Conservation (phyloP, 2,113 vertebrate species). For the Glaucidium brasilianum region DNA sequence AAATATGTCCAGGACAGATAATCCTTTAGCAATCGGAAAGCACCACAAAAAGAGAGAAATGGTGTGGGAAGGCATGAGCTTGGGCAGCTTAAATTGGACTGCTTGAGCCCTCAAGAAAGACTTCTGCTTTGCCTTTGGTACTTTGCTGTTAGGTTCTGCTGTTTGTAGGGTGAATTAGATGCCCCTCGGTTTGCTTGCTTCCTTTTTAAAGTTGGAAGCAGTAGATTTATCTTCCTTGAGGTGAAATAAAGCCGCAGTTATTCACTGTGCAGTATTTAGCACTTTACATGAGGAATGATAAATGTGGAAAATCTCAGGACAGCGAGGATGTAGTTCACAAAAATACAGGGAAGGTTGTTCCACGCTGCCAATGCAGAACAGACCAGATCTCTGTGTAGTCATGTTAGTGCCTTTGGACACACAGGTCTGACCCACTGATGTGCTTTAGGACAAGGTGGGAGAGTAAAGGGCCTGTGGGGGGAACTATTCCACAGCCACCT, state of each 20-base stretch:
- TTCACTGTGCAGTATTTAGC: constrained; percentile 12
- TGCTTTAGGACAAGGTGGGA: neutral
- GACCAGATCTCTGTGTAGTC: neutral
- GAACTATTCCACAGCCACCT: neutral
- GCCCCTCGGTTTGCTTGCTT: neutral
- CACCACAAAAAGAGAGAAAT: neutral
- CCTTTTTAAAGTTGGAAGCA: constrained; percentile 32
- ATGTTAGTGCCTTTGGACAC: fast-evolving
- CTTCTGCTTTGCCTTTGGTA: neutral
- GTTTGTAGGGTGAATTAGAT: constrained; percentile 17
- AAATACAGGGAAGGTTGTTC: neutral
- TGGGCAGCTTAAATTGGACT: neutral
- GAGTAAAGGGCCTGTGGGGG: neutral
- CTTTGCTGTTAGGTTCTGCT: constrained; percentile 1
- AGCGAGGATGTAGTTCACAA: neutral
- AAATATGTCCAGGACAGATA: neutral
- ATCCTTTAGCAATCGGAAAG: neutral
- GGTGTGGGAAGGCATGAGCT: neutral
- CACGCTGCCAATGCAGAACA: neutral
- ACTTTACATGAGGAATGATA: neutral
- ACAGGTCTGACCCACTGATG: neutral
- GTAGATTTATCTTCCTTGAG: constrained; percentile 27
- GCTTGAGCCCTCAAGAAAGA: neutral
- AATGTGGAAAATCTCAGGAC: constrained; percentile 3
- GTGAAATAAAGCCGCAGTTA: constrained; percentile 28